Conservation (phyloP, 1,140 invertebrate genomes). For the Eriosoma lanigerum region DNA sequence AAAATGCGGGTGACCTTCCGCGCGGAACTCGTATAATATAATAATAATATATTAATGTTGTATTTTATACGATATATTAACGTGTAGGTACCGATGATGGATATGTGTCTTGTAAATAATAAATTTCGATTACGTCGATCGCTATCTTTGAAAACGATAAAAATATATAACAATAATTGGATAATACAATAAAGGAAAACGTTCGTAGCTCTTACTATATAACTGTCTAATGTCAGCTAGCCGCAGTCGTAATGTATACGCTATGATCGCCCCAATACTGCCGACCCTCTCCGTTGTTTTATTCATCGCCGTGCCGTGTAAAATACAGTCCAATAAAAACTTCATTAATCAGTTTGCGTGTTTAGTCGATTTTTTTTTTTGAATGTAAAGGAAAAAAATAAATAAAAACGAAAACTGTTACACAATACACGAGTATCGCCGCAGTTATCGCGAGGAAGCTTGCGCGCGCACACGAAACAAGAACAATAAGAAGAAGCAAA, state of each 20-base stretch:
- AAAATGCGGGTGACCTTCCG: too few relatives aligned
- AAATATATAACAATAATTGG: background rate
- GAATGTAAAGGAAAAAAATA: slow-evolving; percentile 34
- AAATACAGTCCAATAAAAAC: slow-evolving; percentile 35
- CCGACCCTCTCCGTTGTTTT: background rate
- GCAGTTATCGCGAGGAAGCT: slow-evolving; percentile 9
- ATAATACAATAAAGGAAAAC: too few relatives aligned
- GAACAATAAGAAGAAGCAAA: too few relatives aligned
- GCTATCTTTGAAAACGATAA: background rate
- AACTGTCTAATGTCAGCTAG: too few relatives aligned
- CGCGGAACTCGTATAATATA: too few relatives aligned
- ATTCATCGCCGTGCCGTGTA: background rate
- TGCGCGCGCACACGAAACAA: background rate
- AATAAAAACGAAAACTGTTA: slow-evolving; percentile 3
- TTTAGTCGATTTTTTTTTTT: slow-evolving; percentile 35
- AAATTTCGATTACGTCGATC: background rate
- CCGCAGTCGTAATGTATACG: too few relatives aligned
- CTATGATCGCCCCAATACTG: background rate
- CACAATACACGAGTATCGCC: background rate
- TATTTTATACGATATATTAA: background rate
- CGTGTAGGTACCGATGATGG: background rate
- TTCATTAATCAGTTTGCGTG: slow-evolving; percentile 51
- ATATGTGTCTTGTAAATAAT: background rate
- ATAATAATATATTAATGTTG: too few relatives aligned
- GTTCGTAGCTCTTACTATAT: too few relatives aligned